Conservation (phyloP, 2,113 vertebrate species). For the Porphyrio hochstetteri region DNA sequence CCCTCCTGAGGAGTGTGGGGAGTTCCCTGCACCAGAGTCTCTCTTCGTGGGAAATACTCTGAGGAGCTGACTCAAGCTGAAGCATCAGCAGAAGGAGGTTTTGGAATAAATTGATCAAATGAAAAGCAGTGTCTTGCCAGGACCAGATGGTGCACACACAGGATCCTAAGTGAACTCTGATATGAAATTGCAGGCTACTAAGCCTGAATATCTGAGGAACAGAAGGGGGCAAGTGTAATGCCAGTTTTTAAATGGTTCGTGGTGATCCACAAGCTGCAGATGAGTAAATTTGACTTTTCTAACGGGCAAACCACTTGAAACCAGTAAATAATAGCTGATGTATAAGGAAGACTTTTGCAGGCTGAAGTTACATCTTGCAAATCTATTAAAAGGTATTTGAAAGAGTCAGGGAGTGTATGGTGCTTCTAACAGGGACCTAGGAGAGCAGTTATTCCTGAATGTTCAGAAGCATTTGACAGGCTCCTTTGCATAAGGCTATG, state of each 20-base stretch:
- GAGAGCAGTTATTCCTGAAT: background rate
- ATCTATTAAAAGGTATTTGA: background rate
- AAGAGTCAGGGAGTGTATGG: background rate
- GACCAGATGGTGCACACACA: slow-evolving; percentile 39
- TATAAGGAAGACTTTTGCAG: background rate
- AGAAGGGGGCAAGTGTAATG: slow-evolving; percentile 30
- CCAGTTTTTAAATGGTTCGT: slow-evolving; percentile 36
- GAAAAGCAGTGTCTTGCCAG: background rate
- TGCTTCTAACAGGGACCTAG: background rate
- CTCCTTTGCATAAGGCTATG: background rate
- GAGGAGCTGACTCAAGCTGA: slow-evolving; percentile 6
- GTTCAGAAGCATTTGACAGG: background rate
- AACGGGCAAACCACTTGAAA: background rate
- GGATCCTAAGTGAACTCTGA: background rate
- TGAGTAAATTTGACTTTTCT: slow-evolving; percentile 1
- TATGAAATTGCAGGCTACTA: background rate
- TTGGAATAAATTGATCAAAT: slow-evolving; percentile 3
- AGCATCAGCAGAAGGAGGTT: background rate
- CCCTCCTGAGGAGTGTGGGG: background rate
- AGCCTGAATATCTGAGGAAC: slow-evolving; percentile 42
- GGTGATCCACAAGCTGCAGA: slow-evolving; percentile 15
- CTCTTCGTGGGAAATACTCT: background rate
- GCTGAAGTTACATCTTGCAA: background rate
- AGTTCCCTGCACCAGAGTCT: background rate
- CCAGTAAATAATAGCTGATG: background rate